phyloP scores from a whole-genome alignment of 2,797 vertebrate genomes.

The Ptychobarbus kaznakovi region DNA sequence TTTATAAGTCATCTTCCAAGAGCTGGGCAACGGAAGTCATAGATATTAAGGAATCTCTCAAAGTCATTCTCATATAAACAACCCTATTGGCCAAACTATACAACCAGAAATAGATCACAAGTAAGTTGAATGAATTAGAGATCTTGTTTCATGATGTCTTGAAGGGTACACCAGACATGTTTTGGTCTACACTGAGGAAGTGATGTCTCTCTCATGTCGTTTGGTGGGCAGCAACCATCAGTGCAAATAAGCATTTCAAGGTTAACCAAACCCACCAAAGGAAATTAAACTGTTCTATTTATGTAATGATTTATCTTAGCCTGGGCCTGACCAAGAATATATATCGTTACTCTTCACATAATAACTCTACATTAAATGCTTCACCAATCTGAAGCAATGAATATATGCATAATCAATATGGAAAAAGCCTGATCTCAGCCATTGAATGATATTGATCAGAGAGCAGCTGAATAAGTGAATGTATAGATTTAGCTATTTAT shows the following conservation, averaged over 20 bases:
- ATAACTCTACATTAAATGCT: constrained; percentile 27
- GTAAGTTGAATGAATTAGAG: neutral
- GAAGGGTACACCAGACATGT: neutral
- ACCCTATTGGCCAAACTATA: neutral
- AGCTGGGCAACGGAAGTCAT: neutral
- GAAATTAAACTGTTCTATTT: constrained; percentile 54
- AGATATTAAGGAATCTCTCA: neutral
- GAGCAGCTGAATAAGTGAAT: constrained; percentile 29
- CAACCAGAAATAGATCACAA: neutral
- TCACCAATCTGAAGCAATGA: constrained; percentile 29
- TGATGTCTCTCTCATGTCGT: neutral
- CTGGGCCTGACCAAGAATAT: constrained; percentile 35
- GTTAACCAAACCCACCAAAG: constrained; percentile 29
- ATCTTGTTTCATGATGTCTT: neutral
- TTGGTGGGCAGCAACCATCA: constrained; percentile 12
- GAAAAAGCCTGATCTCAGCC: constrained; percentile 52
- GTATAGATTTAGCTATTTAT: constrained; percentile 59
- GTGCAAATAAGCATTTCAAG: constrained; percentile 16
- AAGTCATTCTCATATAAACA: neutral
- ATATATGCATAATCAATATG: constrained; percentile 57
- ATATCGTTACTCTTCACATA: constrained; percentile 46
- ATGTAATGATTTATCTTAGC: constrained; percentile 58
- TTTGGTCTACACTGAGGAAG: neutral
- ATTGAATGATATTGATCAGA: constrained; percentile 61
- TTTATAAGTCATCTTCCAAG: neutral